Conservation (phyloP, 2,888 invertebrate species). For the Onthophagus sagittarius region DNA sequence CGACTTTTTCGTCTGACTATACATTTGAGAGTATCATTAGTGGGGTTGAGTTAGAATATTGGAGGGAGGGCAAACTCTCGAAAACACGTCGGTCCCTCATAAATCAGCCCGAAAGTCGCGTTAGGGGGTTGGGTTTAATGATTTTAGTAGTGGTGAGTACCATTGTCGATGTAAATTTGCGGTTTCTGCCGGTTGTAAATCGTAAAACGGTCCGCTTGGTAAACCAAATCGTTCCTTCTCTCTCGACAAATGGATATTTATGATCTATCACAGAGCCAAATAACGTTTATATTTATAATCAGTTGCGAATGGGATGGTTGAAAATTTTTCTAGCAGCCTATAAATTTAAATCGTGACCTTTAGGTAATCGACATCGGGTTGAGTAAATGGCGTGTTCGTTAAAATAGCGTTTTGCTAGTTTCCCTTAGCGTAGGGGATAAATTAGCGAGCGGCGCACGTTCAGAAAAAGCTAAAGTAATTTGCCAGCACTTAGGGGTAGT, state of each 20-base stretch:
- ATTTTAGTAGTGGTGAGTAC: not conserved
- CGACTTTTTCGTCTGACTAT: not conserved
- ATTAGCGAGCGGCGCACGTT: slow-evolving; percentile 6
- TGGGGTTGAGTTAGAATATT: not conserved
- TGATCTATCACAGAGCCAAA: not conserved
- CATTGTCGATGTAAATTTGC: not conserved
- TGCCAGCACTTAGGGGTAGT: slow-evolving; percentile 50
- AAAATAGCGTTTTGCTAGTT: slow-evolving; percentile 4
- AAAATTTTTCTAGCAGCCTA: not conserved
- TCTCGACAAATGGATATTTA: not conserved
- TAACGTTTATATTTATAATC: no score
- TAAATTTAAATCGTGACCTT: slow-evolving; percentile 7
- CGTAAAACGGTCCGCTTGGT: not conserved
- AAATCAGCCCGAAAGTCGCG: not conserved
- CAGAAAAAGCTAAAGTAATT: slow-evolving; percentile 42
- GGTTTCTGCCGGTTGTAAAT: not conserved
- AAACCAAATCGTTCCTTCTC: not conserved
- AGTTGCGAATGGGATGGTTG: no score
- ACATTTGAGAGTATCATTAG: not conserved
- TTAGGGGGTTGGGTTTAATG: not conserved
- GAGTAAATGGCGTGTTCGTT: slow-evolving; percentile 3
- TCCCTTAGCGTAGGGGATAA: not conserved
- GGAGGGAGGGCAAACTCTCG: not conserved
- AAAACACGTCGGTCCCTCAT: not conserved
- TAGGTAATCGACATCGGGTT: not conserved